These are phyloP conservation scores for Anas bernieri DNA, from an alignment of 2,797 vertebrate genomes.

Conservation along the genomic window DNA sequence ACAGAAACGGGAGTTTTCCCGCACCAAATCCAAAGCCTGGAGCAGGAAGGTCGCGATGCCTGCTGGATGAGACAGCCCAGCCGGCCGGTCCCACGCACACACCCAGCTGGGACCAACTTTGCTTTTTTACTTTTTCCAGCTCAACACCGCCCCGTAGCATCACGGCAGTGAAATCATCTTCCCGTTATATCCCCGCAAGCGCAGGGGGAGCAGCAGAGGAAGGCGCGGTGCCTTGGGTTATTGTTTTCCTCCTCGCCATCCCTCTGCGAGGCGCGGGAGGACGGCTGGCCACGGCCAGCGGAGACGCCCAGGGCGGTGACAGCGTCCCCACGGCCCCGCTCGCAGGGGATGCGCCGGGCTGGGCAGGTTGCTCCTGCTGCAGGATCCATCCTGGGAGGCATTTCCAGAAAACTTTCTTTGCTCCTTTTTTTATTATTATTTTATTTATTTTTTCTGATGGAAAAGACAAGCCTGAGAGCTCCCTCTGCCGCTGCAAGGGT, in stretches of 20 bases:
- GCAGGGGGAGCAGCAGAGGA: neutral
- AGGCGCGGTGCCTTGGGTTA: neutral
- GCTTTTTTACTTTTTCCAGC: slow-evolving; percentile 27
- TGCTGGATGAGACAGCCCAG: neutral
- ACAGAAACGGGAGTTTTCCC: neutral
- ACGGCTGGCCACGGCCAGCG: accelerated
- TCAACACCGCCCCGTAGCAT: neutral
- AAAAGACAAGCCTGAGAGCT: neutral
- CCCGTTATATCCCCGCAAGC: neutral
- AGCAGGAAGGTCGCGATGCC: neutral
- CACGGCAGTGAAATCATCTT: neutral
- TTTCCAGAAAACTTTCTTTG: neutral
- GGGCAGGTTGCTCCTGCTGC: neutral
- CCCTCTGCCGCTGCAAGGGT: neutral
- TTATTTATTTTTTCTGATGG: neutral
- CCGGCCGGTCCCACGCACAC: neutral
- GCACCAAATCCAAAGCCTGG: neutral
- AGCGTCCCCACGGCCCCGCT: accelerated
- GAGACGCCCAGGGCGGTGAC: neutral
- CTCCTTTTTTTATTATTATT: neutral
- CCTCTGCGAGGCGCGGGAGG: accelerated
- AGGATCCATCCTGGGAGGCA: neutral
- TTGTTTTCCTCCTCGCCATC: neutral
- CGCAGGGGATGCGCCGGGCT: accelerated
- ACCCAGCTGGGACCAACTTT: neutral